Conservation (phyloP, 2,888 invertebrate genomes). For the Caenorhabditis wallacei region DNA sequence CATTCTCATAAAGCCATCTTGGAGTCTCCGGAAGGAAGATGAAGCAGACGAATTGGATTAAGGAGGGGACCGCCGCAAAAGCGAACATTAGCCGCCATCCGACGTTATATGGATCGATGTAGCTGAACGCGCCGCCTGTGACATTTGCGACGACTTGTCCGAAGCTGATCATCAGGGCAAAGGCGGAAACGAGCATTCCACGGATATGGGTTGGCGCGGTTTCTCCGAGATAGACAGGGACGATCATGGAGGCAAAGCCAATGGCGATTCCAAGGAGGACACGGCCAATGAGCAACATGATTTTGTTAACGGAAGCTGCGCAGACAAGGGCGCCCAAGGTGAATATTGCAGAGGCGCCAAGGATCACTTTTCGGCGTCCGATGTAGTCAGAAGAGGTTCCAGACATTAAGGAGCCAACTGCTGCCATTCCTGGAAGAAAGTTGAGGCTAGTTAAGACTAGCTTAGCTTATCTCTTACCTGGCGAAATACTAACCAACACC, state of each 20-base stretch:
- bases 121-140: conserved; percentile 85
- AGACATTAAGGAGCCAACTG: conserved; percentile 73
- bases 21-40: conserved; percentile 86
- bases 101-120: conserved; percentile 82
- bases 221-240: conserved; percentile 86
- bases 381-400: conserved; percentile 84
- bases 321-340: conserved; percentile 84
- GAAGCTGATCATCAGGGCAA: conserved; percentile 83
- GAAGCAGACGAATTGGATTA: conserved; percentile 85
- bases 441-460: no score
- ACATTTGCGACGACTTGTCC: conserved; percentile 86
- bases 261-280: conserved; percentile 80
- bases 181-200: conserved; percentile 85
- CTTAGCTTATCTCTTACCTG: conserved; percentile 59
- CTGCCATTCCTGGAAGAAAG: conserved; percentile 67
- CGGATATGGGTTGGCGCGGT: conserved; percentile 85
- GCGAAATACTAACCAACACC: conserved; percentile 78
- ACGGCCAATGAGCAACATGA: conserved; percentile 76
- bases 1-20: conserved; percentile 81
- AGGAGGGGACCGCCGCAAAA: conserved; percentile 84
- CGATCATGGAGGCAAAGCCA: conserved; percentile 84
- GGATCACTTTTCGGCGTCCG: conserved; percentile 85
- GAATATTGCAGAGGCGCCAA: conserved; percentile 84
- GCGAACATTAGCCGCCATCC: conserved; percentile 86
- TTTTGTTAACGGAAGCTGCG: conserved; percentile 75